phyloP scores from a whole-genome alignment of 2,797 vertebrate genomes.

The Pangasius mekongensis region DNA sequence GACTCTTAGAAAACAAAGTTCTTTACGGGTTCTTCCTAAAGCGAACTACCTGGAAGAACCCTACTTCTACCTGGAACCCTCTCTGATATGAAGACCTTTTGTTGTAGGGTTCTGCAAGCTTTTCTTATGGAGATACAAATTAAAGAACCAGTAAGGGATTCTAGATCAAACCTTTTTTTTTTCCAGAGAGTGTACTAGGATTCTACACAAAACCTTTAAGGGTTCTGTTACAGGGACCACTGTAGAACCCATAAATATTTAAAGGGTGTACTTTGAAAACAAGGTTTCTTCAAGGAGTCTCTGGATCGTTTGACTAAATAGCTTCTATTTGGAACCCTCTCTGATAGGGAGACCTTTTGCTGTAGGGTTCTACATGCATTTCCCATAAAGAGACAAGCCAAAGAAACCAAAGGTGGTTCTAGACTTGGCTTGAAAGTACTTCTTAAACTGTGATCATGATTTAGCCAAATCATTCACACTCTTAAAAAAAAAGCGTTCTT shows the following conservation, averaged over 20 bases:
- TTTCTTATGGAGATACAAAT: not conserved
- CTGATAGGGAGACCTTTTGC: not conserved
- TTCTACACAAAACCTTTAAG: not conserved
- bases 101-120: not conserved
- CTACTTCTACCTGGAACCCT: not conserved
- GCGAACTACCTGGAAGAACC: not conserved
- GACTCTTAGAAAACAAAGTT: not conserved
- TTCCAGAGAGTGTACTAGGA: not conserved
- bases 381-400: not conserved
- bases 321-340: not conserved
- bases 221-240: not conserved
- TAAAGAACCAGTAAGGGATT: not conserved
- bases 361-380: not conserved
- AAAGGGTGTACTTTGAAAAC: too few relatives aligned
- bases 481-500: too few relatives aligned
- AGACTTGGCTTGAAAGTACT: not conserved
- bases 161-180: not conserved
- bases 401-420: not conserved
- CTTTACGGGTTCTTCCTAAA: not conserved
- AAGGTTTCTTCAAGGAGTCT: too few relatives aligned
- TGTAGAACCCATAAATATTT: too few relatives aligned
- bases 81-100: not conserved
- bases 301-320: not conserved
- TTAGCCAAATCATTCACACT: not conserved
- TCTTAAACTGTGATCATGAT: not conserved